Evolutionary conservation across 2,888 invertebrate species (phyloP), one percentile per base, ranked within the genome.

Genomic region (Allolobophora icterica): DNA sequence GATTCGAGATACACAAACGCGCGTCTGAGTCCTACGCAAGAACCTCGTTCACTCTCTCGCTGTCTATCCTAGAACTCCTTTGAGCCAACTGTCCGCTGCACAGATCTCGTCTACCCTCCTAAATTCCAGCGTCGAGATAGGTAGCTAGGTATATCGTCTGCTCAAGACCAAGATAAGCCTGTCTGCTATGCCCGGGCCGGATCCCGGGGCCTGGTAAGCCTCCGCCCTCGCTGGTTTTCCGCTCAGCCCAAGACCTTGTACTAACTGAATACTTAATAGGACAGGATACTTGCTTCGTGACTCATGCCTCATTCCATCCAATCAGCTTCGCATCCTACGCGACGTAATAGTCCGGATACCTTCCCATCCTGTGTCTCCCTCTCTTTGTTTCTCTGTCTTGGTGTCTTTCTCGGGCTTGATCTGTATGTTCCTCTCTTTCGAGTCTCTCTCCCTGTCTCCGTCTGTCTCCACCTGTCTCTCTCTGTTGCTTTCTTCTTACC

Each of bases 241-340:
- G 35, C 38, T 38, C 34, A 8, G 34, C 38, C n/a, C 24, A 87
- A 33, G 21, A 24, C 87, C 87, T 35, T 4, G 35, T 13, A 38
- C 35, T 24, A 35, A 35, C 24, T 33, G 34, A 87, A 87, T 34
- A 15, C 87, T 1, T 19, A 87, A 34, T 87, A 13, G 87, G 87
- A 87, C 35, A 87, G 87, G 38, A 87, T 87, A 38, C 11, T 87
- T 87, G 87, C 35, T 35, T 87, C 87, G 87, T 87, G 87, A 87
- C 87, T 87, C 87, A 38, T 35, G 6, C 1, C 87, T 5, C 87
- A 87, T 38, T 34, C 35, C 34, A n/a, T 3, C 38, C 87, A 87
- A n/a, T 71, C 30, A 71, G n/a, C 30, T 71, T 8, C n/a, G n/a
- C 71, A n/a, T 71, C 71, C 71, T 71, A 71, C 71, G 71, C 71